Percentiles rank a stretch among this genome's conserved stretches.
Evolutionary conservation across 1,140 invertebrate genomes (phyloP).

Genomic region (Drosophila bocqueti): DNA sequence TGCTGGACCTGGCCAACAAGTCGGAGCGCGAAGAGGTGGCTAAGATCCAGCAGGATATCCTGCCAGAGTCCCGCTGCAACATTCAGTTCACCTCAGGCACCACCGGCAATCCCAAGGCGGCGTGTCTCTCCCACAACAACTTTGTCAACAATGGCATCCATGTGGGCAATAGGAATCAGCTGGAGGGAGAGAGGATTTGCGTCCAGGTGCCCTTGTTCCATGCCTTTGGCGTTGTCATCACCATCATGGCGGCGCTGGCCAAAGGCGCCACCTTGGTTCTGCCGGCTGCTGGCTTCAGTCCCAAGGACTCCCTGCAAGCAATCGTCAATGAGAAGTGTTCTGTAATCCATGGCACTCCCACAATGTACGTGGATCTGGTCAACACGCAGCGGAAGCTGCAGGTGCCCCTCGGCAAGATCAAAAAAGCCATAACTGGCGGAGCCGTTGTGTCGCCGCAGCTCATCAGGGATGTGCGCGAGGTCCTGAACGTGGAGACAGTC

Average conservation of each 20-base stretch:
- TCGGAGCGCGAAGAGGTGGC: conserved; percentile 55
- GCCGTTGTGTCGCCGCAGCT: conserved; percentile 91
- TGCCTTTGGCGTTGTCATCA: conserved; percentile 91
- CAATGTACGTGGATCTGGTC: conserved; percentile 97
- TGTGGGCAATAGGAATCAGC: conserved; percentile 86
- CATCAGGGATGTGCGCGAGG: conserved; percentile 87
- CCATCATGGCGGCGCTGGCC: conserved; percentile 88
- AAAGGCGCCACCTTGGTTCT: conserved; percentile 90
- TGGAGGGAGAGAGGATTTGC: conserved; percentile 86
- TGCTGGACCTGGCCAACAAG: conserved; percentile 85
- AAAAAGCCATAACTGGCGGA: conserved; percentile 90
- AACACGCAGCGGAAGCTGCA: conserved; percentile 86
- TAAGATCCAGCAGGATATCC: conserved; percentile 54
- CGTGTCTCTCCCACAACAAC: conserved; percentile 92
- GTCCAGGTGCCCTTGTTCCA: conserved; percentile 96
- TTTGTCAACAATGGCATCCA: conserved; percentile 94
- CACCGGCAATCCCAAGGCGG: conserved; percentile 93
- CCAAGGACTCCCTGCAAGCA: conserved; percentile 88
- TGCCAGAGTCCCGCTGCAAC: conserved; percentile 89
- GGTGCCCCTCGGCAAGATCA: conserved; percentile 85
- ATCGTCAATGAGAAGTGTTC: conserved; percentile 91
- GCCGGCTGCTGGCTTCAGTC: conserved; percentile 89
- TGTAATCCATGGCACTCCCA: conserved; percentile 95
- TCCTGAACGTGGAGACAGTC: conserved; percentile 85
- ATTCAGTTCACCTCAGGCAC: conserved; percentile 96